Conservation (phyloP, 2,888 invertebrate species). For the Aproaerema taeniolella region DNA sequence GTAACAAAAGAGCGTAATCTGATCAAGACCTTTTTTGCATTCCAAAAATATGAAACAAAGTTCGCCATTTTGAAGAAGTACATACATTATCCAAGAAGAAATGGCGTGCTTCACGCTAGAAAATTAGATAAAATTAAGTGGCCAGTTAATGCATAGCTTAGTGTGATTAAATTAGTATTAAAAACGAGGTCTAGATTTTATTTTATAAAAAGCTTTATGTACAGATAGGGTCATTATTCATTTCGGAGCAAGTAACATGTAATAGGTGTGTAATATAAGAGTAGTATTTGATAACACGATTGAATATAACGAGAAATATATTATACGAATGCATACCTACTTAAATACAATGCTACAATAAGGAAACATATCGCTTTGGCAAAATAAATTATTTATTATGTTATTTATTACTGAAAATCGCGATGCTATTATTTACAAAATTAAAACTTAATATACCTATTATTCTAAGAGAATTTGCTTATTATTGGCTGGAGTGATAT, state of each 20-base stretch:
- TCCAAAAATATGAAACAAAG: conserved; percentile 34
- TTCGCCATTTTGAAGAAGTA: conserved; percentile 50
- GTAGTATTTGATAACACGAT: conserved; percentile 72
- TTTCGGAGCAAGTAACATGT: conserved; percentile 57
- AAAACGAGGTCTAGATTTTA: conserved; percentile 63
- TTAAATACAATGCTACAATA: conserved; percentile 69
- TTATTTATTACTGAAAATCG: conserved; percentile 20
- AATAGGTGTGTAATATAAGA: conserved; percentile 65
- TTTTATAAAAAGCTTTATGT: conserved; percentile 72
- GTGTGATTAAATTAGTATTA: conserved; percentile 55
- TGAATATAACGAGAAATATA: conserved; percentile 43
- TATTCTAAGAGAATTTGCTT: conserved; percentile 7
- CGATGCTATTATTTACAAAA: conserved; percentile 49
- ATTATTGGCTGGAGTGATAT: conserved; percentile 16
- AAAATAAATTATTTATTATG: conserved; percentile 41
- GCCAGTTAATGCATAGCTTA: conserved; percentile 65
- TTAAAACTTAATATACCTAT: conserved; percentile 21
- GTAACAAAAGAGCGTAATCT: conserved; percentile 36
- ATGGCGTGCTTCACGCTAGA: conserved; percentile 47
- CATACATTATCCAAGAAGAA: conserved; percentile 32
- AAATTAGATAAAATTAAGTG: conserved; percentile 40
- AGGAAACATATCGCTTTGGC: conserved; percentile 74
- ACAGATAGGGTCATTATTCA: conserved; percentile 65
- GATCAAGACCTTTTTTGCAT: conserved; percentile 47
- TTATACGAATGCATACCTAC: conserved; percentile 49